These are phyloP conservation scores for Calephelis virginiensis DNA, from an alignment of 1,140 invertebrate species.

Conservation along the genomic window DNA sequence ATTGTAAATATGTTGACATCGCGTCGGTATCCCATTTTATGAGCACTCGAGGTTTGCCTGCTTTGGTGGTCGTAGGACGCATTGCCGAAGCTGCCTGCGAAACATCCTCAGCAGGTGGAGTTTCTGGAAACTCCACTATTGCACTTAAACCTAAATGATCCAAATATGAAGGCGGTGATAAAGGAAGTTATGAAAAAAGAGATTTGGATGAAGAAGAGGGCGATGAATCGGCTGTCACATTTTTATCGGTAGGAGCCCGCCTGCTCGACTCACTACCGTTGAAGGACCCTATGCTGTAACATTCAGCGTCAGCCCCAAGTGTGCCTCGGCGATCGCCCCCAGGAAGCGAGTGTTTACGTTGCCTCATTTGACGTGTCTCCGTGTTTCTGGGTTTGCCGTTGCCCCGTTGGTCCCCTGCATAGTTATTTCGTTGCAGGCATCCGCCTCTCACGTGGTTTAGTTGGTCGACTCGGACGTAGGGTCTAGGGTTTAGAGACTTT, in stretches of 20 bases:
- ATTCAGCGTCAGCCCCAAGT: not conserved
- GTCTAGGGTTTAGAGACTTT: conserved; percentile 28
- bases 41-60: no score
- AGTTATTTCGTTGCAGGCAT: conserved; percentile 22
- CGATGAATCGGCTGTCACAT: not conserved
- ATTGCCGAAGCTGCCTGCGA: no score
- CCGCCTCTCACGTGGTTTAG: conserved; percentile 28
- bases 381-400: not conserved
- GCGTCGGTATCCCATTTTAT: no score
- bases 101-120: no score
- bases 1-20: no score
- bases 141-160: no score
- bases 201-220: no score
- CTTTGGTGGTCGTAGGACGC: no score
- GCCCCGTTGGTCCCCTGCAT: not conserved
- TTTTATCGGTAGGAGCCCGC: not conserved
- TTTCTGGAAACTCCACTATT: no score
- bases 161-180: no score
- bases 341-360: no score
- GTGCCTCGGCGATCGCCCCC: conserved; percentile 8
- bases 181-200: no score
- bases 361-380: not conserved
- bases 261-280: not conserved
- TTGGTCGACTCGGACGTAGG: conserved; percentile 28
- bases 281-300: not conserved